Percentiles rank a stretch among this genome's conserved stretches.
phyloP scores from a whole-genome alignment of 2,113 vertebrate species.

The Pygoscelis adeliae region DNA sequence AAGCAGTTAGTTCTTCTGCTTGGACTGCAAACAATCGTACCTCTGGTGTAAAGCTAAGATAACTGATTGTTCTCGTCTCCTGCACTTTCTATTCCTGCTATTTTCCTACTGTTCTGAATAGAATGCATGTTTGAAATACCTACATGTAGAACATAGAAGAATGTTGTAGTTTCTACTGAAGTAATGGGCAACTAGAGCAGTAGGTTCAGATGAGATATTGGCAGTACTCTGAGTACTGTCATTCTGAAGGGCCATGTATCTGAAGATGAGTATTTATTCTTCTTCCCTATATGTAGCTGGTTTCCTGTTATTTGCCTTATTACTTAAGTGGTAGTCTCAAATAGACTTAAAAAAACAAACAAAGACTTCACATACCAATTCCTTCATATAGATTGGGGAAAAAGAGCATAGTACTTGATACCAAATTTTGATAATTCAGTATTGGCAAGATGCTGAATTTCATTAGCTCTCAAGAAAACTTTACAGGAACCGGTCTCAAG shows the following conservation, averaged over 20 bases:
- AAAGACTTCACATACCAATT: neutral
- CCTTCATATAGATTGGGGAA: rapidly evolving
- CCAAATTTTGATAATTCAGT: neutral
- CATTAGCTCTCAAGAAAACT: neutral
- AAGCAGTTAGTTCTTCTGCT: neutral
- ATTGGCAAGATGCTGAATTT: neutral
- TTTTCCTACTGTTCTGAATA: neutral
- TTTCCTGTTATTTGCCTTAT: neutral
- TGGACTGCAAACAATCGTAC: neutral
- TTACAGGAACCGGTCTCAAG: neutral
- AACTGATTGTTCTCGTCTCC: neutral
- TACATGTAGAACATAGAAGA: neutral
- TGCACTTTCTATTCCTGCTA: neutral
- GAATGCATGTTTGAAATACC: neutral
- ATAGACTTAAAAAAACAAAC: too few relatives aligned
- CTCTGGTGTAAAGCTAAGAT: neutral
- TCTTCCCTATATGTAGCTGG: neutral
- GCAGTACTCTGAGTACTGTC: neutral
- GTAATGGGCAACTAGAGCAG: neutral
- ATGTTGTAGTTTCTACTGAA: neutral
- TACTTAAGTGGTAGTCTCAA: neutral
- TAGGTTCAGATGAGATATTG: neutral
- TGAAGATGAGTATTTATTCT: neutral
- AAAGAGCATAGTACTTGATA: neutral
- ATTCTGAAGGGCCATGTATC: neutral